phyloP scores from a whole-genome alignment of 2,888 invertebrate species.

The Colostygia pectinataria region DNA sequence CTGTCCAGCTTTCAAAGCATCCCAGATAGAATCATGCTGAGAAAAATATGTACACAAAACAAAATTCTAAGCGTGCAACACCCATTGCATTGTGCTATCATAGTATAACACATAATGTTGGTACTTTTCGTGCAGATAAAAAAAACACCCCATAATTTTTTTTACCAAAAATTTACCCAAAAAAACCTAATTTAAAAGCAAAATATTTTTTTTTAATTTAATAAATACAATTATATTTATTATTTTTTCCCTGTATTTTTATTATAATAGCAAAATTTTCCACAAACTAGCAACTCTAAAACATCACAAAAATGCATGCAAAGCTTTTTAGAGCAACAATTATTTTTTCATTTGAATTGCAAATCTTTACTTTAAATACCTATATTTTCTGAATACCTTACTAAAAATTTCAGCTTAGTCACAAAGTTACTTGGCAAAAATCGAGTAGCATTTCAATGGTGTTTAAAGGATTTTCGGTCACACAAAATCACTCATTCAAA shows the following conservation, averaged over 20 bases:
- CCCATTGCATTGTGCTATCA: constrained; percentile 55
- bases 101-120: constrained; percentile 46
- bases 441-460: constrained; percentile 54
- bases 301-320: constrained; percentile 30
- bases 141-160: constrained; percentile 12
- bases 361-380: neutral
- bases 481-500: constrained; percentile 67
- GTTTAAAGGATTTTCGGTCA: constrained; percentile 47
- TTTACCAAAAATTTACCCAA: too few species aligned
- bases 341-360: constrained; percentile 16
- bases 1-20: constrained; percentile 60
- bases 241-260: too few species aligned
- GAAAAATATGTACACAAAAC: constrained; percentile 49
- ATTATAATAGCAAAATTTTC: constrained; percentile 1
- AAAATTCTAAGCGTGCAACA: constrained; percentile 73
- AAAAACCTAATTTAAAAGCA: too few species aligned
- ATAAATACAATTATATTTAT: too few species aligned
- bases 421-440: constrained; percentile 43
- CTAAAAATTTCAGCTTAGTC: too few species aligned
- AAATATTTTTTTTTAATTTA: too few species aligned
- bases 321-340: constrained; percentile 35
- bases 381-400: too few species aligned
- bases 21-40: constrained; percentile 66
- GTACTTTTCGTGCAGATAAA: constrained; percentile 57
- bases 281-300: constrained; percentile 20